Percentiles rank a stretch among this genome's conserved stretches.
phyloP scores from a whole-genome alignment of 2,113 vertebrate species.

The Alouatta palliata region DNA sequence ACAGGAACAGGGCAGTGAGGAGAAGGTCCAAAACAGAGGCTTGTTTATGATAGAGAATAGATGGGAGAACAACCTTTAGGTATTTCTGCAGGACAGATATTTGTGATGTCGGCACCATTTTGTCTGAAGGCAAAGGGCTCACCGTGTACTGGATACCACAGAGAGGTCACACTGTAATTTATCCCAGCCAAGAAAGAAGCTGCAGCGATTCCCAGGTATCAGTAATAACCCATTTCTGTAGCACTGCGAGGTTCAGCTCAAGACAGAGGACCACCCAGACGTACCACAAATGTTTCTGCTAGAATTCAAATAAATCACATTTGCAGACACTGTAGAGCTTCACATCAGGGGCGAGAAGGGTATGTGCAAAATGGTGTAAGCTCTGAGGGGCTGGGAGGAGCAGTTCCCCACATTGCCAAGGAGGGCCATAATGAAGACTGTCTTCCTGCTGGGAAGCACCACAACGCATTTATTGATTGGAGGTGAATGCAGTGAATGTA shows the following conservation, averaged over 20 bases:
- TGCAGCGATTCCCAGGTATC: conserved; percentile 6
- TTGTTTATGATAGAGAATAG: background rate
- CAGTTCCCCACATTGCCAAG: conserved; percentile 53
- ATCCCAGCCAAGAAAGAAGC: background rate
- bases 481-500: conserved; percentile 81
- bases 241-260: conserved; percentile 66
- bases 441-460: conserved; percentile 81
- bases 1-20: background rate
- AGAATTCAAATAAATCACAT: conserved; percentile 72
- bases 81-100: background rate
- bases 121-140: background rate
- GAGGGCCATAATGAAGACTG: conserved; percentile 78
- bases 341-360: conserved; percentile 62
- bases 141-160: background rate
- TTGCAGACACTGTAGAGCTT: conserved; percentile 46
- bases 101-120: background rate
- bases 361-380: conserved; percentile 63
- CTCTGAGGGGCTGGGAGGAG: conserved; percentile 68
- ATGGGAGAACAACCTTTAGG: background rate
- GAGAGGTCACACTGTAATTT: background rate
- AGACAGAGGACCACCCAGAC: conserved; percentile 64
- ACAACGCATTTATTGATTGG: conserved; percentile 79
- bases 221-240: conserved; percentile 59
- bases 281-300: conserved; percentile 59
- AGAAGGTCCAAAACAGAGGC: background rate